A percentile compares a stretch with the other conserved stretches of the same genome.
Conservation (phyloP, 2,888 invertebrate genomes). For the Periphyllus acericola region DNA sequence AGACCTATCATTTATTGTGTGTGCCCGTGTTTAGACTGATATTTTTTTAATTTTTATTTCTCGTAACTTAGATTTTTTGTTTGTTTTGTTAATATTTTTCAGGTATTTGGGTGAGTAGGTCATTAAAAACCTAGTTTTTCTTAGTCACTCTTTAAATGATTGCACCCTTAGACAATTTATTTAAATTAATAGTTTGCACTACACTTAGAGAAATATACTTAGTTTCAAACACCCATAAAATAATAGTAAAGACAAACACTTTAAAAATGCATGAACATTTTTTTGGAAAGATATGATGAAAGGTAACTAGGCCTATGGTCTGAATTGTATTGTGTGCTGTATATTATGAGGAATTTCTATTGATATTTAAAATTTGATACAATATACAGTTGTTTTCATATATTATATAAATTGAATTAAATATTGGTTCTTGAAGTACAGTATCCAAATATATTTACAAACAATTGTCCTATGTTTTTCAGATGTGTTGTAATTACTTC, state of each 20-base stretch:
- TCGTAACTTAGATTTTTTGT: constrained; percentile 69
- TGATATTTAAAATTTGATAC: background rate
- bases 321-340: background rate
- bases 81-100: constrained; percentile 68
- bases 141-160: constrained; percentile 43
- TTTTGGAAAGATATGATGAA: background rate
- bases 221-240: constrained; percentile 26
- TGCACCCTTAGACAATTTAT: constrained; percentile 51
- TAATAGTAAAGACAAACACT: constrained; percentile 24
- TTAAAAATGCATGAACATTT: constrained; percentile 21
- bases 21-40: constrained; percentile 54
- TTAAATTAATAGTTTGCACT: constrained; percentile 44
- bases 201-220: constrained; percentile 37
- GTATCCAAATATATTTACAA: too few relatives aligned
- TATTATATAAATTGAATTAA: background rate
- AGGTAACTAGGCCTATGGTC: background rate
- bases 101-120: constrained; percentile 64
- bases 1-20: constrained; percentile 47
- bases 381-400: background rate
- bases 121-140: constrained; percentile 62
- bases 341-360: background rate
- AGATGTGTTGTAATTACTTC: background rate
- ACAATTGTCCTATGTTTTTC: background rate
- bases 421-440: background rate
- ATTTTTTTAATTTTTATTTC: constrained; percentile 68